Conservation (phyloP, 2,797 vertebrate genomes). For the Furcifer pardalis region DNA sequence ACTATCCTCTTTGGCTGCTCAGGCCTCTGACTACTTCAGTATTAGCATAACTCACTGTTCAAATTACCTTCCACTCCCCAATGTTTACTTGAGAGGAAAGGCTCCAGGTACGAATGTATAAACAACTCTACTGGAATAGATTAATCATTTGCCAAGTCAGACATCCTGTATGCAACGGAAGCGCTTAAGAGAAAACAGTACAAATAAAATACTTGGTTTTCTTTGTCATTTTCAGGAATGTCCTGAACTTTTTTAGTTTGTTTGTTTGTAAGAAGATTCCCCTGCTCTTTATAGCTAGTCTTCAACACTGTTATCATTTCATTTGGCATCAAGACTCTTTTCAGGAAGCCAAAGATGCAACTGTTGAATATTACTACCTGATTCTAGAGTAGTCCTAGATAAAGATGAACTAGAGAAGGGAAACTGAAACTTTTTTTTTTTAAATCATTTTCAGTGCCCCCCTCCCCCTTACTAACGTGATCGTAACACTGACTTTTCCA, state of each 20-base stretch:
- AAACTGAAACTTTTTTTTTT: too few species aligned
- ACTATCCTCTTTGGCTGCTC: not conserved
- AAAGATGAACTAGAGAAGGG: too few species aligned
- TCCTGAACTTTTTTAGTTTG: not conserved
- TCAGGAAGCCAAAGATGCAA: not conserved
- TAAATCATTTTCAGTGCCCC: too few species aligned
- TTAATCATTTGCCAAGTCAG: conserved; percentile 13
- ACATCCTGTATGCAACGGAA: not conserved
- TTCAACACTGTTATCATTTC: not conserved
- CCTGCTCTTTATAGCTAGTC: not conserved
- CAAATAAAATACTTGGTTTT: not conserved
- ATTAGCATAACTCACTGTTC: not conserved
- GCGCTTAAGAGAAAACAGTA: not conserved
- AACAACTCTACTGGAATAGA: not conserved
- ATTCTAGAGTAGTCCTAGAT: not conserved
- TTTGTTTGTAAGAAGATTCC: not conserved
- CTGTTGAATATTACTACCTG: not conserved
- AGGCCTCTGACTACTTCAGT: not conserved
- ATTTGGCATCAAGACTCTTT: not conserved
- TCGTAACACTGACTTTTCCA: too few species aligned
- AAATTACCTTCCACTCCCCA: not conserved
- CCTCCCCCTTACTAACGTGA: too few species aligned
- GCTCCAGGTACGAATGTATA: not conserved
- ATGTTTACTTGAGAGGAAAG: not conserved
- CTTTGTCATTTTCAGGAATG: not conserved